Conservation (phyloP, 2,113 vertebrate genomes). For the Sitta europaea region DNA sequence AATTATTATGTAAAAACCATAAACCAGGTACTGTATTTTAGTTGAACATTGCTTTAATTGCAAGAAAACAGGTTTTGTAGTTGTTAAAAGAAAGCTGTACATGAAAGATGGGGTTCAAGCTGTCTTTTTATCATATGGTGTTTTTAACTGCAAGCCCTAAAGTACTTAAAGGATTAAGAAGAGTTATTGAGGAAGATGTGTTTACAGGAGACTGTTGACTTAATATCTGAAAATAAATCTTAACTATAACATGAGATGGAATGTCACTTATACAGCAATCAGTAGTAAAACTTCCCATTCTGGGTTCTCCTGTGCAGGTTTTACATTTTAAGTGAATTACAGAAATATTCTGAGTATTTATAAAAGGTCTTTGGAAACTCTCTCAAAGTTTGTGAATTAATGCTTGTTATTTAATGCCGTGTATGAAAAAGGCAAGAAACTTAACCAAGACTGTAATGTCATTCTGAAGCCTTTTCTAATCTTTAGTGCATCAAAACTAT, state of each 20-base stretch:
- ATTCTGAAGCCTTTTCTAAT: constrained; percentile 24
- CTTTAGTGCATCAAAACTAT: neutral
- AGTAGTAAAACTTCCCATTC: neutral
- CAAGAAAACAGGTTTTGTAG: constrained; percentile 50
- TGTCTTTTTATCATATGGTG: constrained; percentile 41
- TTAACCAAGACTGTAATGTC: neutral
- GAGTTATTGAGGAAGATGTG: constrained; percentile 25
- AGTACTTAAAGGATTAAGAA: constrained; percentile 12
- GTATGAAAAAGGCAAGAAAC: neutral
- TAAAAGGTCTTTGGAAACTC: constrained; percentile 36
- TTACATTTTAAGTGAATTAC: constrained; percentile 46
- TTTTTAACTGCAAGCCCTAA: constrained; percentile 42
- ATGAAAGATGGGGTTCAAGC: constrained; percentile 60
- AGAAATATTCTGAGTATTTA: constrained; percentile 50
- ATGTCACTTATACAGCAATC: neutral
- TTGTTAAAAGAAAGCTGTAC: constrained; percentile 54
- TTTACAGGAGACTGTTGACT: constrained; percentile 41
- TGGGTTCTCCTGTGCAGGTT: constrained; percentile 60
- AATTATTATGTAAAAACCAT: constrained; percentile 74
- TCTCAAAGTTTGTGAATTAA: constrained; percentile 44
- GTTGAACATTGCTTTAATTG: constrained; percentile 71
- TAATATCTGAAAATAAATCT: constrained; percentile 30
- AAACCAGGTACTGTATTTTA: constrained; percentile 81
- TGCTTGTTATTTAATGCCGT: constrained; percentile 16
- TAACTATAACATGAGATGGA: neutral